Conservation (phyloP, 64 coral and sea anemone genomes). For the Dendrophyllia cribrosa region DNA sequence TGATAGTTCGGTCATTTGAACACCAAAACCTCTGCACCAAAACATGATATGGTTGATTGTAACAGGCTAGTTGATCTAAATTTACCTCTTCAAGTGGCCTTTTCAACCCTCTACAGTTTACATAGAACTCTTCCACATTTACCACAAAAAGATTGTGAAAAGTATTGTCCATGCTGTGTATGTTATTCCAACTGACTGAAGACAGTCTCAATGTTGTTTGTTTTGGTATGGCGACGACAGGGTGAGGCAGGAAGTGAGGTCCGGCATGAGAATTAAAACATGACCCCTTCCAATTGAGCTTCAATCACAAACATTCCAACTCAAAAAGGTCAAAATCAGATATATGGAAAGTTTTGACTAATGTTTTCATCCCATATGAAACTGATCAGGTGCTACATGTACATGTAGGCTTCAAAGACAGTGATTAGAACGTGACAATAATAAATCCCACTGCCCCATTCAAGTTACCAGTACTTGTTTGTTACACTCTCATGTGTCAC, state of each 20-base stretch:
- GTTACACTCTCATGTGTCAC: too few relatives aligned
- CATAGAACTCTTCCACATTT: neutral
- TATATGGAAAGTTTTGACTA: neutral
- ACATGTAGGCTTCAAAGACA: neutral
- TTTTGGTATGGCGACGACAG: neutral
- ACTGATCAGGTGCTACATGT: neutral
- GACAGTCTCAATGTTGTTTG: neutral
- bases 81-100: neutral
- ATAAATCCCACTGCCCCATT: neutral
- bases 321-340: slow-evolving; percentile 4
- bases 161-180: neutral
- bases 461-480: too few relatives aligned
- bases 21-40: neutral
- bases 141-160: neutral
- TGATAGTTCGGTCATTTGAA: too few relatives aligned
- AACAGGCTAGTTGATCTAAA: neutral
- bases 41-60: neutral
- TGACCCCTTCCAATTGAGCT: neutral
- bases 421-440: too few relatives aligned
- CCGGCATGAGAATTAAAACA: neutral
- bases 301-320: neutral
- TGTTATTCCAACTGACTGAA: neutral
- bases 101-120: slow-evolving; percentile 20
- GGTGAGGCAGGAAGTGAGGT: slow-evolving; percentile 14
- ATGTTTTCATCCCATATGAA: neutral